Conservation (phyloP, 1,140 invertebrate species). For the Oscheius sp. region DNA sequence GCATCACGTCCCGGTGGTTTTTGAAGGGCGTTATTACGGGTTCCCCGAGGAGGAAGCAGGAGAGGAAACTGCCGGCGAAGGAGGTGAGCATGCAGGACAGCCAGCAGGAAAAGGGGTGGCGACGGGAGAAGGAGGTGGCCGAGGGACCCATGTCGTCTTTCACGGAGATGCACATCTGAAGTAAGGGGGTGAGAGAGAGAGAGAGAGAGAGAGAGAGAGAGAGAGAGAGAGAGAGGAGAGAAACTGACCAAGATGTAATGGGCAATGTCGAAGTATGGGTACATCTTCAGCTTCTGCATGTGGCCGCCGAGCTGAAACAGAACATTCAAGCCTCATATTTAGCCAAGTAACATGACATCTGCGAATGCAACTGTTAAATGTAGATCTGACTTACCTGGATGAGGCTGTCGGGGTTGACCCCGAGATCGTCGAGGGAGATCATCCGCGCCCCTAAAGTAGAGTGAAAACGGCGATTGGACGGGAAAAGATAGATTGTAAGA, state of each 20-base stretch:
- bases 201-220: background rate
- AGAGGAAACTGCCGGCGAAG: constrained; percentile 84
- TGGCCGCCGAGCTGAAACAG: constrained; percentile 82
- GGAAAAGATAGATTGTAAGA: background rate
- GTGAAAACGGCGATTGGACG: no score
- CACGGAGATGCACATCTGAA: constrained; percentile 66
- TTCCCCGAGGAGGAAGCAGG: constrained; percentile 88
- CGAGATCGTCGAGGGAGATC: background rate
- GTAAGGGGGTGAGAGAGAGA: background rate
- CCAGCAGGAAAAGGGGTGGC: constrained; percentile 95
- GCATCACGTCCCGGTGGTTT: constrained; percentile 82
- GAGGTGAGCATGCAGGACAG: constrained; percentile 92
- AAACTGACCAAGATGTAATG: constrained; percentile 84
- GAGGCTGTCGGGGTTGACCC: background rate
- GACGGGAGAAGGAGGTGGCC: constrained; percentile 83
- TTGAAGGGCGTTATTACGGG: constrained; percentile 89
- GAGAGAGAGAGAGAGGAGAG: constrained; percentile 58
- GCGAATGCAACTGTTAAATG: no score
- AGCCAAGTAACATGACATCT: no score
- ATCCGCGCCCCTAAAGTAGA: background rate
- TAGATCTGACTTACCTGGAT: background rate
- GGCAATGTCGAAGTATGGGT: constrained; percentile 94
- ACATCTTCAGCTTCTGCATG: constrained; percentile 97
- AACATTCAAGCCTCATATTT: no score
- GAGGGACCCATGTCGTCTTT: constrained; percentile 92